Evolutionary conservation across 2,797 vertebrate genomes (phyloP), one percentile per base, ranked within the genome.

Genomic region (Gallinago solitaria): DNA sequence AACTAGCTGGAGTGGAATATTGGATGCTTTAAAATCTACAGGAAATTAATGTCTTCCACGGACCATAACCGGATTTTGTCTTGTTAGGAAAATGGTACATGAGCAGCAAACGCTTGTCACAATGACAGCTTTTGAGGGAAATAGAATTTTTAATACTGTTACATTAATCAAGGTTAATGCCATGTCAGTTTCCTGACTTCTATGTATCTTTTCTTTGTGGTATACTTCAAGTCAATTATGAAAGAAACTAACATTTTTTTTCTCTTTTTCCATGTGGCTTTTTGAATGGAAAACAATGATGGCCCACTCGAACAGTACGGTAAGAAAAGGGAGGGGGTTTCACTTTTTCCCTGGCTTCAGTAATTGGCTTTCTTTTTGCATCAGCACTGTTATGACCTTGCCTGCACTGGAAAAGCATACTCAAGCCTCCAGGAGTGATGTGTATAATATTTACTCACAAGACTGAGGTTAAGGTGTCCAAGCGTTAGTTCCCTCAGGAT

Each of bases 291-390:
- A 96, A 90, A 95, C 87, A 33, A 84, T 32, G 92, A 74, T 53
- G 96, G 27, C 39, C 17, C 39, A 6, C 90, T 93, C 33, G 19
- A 90, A 94, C 24, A 98, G 98, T 59, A 98, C 98, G 98, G 98
- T 98, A 98, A 98, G 98, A 89, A 89, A 77, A 59, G 25, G 53
- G 28, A 21, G n/a, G 41, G 33, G 19, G 3, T 33, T 88, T 92
- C 16, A 17, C 1, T 2, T 73, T 77, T 45, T 92, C 6, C 32
- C 17, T 48, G 5, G 9, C 33, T 87, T 71, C n/a, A 70, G 45
- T 76, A 61, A 50, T 19, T 79, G 90, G 47, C 39, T 79, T 43
- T 21, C 20, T 53, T 93, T 71, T 73, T 54, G 63, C 30, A 5
- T 11, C 17, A 30, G 19, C 51, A 23, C n/a, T 71, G 39, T 50